Conservation (phyloP, 2,888 invertebrate species). For the Ochropacha duplaris region DNA sequence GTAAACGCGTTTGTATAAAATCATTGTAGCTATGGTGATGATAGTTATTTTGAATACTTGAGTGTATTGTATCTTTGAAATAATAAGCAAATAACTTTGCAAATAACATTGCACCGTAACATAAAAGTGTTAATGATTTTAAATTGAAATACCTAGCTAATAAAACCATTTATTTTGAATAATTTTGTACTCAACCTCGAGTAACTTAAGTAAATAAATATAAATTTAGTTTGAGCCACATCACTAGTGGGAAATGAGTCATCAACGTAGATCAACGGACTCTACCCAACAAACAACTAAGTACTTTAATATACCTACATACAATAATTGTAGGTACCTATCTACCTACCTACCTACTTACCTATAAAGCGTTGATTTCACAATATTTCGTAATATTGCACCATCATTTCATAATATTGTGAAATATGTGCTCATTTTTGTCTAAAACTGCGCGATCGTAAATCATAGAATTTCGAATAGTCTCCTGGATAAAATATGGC, state of each 20-base stretch:
- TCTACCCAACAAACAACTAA: neutral
- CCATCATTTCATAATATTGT: constrained; percentile 32
- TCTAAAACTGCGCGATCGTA: constrained; percentile 35
- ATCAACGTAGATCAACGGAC: neutral
- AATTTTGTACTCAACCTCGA: too few species aligned
- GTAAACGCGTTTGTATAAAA: too few species aligned
- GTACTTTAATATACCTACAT: neutral
- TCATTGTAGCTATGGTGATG: too few species aligned
- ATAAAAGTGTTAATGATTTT: too few species aligned
- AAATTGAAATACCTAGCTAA: too few species aligned
- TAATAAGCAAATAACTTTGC: too few species aligned
- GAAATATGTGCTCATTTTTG: constrained; percentile 29
- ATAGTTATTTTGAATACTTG: too few species aligned
- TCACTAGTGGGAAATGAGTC: neutral
- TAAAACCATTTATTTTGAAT: too few species aligned
- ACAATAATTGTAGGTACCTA: neutral
- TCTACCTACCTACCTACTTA: neutral
- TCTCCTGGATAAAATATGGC: neutral
- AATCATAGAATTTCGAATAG: constrained; percentile 34
- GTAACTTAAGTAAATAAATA: neutral
- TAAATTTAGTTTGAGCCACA: neutral
- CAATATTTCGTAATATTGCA: constrained; percentile 11
- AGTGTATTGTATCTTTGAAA: too few species aligned
- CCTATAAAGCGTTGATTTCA: neutral
- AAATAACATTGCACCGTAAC: too few species aligned